phyloP scores from a whole-genome alignment of 2,888 invertebrate species.

The Xylota segnis region DNA sequence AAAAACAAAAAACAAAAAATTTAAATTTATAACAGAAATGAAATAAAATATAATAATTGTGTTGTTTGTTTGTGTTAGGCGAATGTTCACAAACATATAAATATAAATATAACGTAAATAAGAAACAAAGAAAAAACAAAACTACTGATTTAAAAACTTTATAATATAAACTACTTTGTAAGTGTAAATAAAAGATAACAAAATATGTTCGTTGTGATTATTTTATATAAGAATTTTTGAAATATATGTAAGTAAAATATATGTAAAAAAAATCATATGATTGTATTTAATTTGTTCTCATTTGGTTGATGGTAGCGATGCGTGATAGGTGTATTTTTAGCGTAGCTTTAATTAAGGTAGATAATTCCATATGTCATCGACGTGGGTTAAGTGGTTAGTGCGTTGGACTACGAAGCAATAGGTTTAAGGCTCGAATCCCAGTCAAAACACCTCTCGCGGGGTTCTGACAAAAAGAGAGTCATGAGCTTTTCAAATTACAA shows the following conservation, averaged over 20 bases:
- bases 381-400: too few species aligned
- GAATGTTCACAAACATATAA: constrained; percentile 43
- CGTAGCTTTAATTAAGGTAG: too few species aligned
- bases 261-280: constrained; percentile 57
- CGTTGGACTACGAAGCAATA: too few species aligned
- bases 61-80: constrained; percentile 54
- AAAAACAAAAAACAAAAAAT: constrained; percentile 12
- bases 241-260: constrained; percentile 73
- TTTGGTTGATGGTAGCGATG: too few species aligned
- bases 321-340: too few species aligned
- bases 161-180: constrained; percentile 58
- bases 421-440: too few species aligned
- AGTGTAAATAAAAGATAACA: constrained; percentile 73
- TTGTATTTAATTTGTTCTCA: constrained; percentile 36
- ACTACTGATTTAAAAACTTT: constrained; percentile 54
- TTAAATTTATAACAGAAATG: constrained; percentile 22
- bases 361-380: too few species aligned
- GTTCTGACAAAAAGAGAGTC: too few species aligned
- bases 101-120: constrained; percentile 34
- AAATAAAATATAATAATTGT: constrained; percentile 35
- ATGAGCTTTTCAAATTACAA: too few species aligned
- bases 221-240: constrained; percentile 77
- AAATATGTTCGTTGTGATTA: constrained; percentile 78
- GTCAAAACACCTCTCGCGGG: too few species aligned
- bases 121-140: constrained; percentile 43